Percentiles rank a stretch among this genome's conserved stretches.
Evolutionary conservation across 2,888 invertebrate species (phyloP).

Genomic region (Hyposoter dolosus): DNA sequence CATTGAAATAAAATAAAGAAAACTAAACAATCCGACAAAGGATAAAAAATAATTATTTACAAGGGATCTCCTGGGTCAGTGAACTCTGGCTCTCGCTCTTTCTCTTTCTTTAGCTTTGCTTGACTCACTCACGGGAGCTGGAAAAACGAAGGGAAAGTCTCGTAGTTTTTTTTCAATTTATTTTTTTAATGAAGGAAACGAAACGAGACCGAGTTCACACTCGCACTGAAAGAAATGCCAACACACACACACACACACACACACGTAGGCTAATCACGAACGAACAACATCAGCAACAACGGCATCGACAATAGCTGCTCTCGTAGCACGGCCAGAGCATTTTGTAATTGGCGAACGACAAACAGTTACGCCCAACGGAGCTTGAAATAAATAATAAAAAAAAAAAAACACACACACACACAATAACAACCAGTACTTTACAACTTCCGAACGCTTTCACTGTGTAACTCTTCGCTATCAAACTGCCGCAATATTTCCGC

Average conservation of each 20-base stretch:
- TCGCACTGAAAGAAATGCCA: slow-evolving; percentile 20
- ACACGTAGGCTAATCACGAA: slow-evolving; percentile 17
- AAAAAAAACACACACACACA: slow-evolving; percentile 25
- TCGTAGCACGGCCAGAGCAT: slow-evolving; percentile 54
- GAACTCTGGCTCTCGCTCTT: slow-evolving; percentile 30
- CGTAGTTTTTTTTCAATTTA: slow-evolving; percentile 43
- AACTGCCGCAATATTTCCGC: not conserved
- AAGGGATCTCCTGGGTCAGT: slow-evolving; percentile 38
- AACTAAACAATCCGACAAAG: slow-evolving; percentile 18
- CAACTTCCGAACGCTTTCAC: slow-evolving; percentile 65
- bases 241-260: slow-evolving; percentile 20
- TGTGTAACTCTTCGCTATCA: slow-evolving; percentile 29
- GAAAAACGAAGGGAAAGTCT: slow-evolving; percentile 69
- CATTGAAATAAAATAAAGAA: not conserved
- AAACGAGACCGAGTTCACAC: slow-evolving; percentile 67
- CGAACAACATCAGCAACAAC: slow-evolving; percentile 44
- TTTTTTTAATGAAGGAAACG: slow-evolving; percentile 65
- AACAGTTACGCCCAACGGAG: slow-evolving; percentile 68
- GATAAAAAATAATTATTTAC: slow-evolving; percentile 48
- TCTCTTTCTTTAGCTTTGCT: slow-evolving; percentile 33
- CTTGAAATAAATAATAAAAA: slow-evolving; percentile 51
- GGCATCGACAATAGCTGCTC: slow-evolving; percentile 50
- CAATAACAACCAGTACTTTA: slow-evolving; percentile 52
- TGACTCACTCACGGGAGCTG: slow-evolving; percentile 54
- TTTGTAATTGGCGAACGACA: slow-evolving; percentile 69